Percentiles rank a stretch among this genome's conserved stretches.
These are phyloP conservation scores for Aphidius colemani DNA, from an alignment of 2,888 invertebrate species.

Conservation along the genomic window DNA sequence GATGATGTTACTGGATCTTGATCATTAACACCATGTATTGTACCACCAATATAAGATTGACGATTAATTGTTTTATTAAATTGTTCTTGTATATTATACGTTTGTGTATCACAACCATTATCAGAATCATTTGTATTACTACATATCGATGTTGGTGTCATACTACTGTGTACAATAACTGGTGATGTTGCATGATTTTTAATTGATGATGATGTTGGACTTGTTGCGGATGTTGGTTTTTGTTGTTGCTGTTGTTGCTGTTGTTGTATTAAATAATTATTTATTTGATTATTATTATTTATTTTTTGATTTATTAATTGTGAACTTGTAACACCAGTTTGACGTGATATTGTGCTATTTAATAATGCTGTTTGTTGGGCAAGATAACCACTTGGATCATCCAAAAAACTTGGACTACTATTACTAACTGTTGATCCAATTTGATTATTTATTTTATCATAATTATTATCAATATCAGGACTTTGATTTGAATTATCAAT, in stretches of 20 bases:
- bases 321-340: conserved; percentile 61
- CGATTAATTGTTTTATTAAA: conserved; percentile 49
- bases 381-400: conserved; percentile 88
- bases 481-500: conserved; percentile 46
- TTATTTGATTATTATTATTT: conserved; percentile 27
- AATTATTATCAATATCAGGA: conserved; percentile 52
- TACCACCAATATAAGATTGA: conserved; percentile 41
- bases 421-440: conserved; percentile 40
- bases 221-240: conserved; percentile 52
- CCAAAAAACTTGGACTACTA: conserved; percentile 81
- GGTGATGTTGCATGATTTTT: conserved; percentile 56
- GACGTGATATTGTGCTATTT: conserved; percentile 80
- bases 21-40: conserved; percentile 36
- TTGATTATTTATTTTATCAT: conserved; percentile 35
- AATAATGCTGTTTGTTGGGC: conserved; percentile 88
- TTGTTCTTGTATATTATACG: conserved; percentile 49
- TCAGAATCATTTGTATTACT: conserved; percentile 49
- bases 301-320: conserved; percentile 36
- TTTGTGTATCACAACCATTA: conserved; percentile 42
- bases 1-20: conserved; percentile 71
- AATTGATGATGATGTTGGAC: conserved; percentile 45
- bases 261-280: conserved; percentile 43
- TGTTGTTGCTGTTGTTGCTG: conserved; percentile 56
- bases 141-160: conserved; percentile 51
- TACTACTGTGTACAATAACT: conserved; percentile 55